Evolutionary conservation across 1,140 invertebrate genomes (phyloP).

Genomic region (Pseudachorutes palmiensis): DNA sequence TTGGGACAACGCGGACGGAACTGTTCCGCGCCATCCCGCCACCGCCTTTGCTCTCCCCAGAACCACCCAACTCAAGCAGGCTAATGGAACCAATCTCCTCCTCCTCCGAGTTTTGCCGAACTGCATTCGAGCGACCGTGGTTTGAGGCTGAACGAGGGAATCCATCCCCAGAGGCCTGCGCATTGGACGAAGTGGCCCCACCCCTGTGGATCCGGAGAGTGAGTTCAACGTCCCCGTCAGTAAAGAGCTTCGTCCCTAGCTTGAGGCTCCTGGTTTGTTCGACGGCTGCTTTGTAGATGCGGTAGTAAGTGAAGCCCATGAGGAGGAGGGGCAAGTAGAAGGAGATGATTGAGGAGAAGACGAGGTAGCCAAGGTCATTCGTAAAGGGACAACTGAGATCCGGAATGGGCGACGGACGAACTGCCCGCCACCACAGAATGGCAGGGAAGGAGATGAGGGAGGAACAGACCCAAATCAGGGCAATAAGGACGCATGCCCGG

Average conservation of each 20-base stretch:
- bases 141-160: neutral
- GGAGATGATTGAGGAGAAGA: constrained; percentile 91
- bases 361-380: constrained; percentile 78
- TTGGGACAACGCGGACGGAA: constrained; percentile 37
- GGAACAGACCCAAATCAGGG: constrained; percentile 84
- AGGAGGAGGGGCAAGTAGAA: constrained; percentile 95
- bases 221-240: constrained; percentile 62
- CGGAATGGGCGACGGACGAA: constrained; percentile 62
- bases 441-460: constrained; percentile 91
- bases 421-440: constrained; percentile 84
- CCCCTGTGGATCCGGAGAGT: constrained; percentile 83
- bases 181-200: constrained; percentile 47
- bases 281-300: constrained; percentile 88
- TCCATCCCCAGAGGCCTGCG: constrained; percentile 25
- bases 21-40: constrained; percentile 24
- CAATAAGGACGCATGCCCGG: constrained; percentile 70
- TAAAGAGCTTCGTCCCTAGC: constrained; percentile 63
- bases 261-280: constrained; percentile 84
- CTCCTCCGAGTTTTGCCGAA: constrained; percentile 35
- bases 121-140: constrained; percentile 12
- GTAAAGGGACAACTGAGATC: constrained; percentile 81
- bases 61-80: constrained; percentile 23
- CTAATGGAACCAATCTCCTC: constrained; percentile 32
- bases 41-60: constrained; percentile 20
- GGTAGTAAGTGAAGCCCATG: constrained; percentile 96